phyloP scores from a whole-genome alignment of 2,113 vertebrate genomes.

The Indri indri region DNA sequence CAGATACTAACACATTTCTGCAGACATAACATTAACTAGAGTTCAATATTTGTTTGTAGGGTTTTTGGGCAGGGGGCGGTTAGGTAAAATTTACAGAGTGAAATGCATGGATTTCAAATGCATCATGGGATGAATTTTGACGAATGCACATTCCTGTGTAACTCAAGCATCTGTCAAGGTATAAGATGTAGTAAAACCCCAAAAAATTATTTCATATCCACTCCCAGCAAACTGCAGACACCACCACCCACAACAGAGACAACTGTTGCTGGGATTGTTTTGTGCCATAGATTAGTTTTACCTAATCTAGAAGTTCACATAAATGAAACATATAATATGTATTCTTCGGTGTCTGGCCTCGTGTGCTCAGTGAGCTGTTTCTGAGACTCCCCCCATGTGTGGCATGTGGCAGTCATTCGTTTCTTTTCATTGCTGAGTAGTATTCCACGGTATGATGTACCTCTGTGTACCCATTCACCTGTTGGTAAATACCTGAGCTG shows the following conservation, averaged over 20 bases:
- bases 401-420: background rate
- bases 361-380: background rate
- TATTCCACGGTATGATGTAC: accelerated
- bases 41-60: background rate
- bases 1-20: background rate
- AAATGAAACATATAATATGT: background rate
- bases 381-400: background rate
- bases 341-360: background rate
- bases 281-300: background rate
- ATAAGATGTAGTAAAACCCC: background rate
- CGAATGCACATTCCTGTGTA: background rate
- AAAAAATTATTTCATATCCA: background rate
- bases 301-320: background rate
- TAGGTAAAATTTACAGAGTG: background rate
- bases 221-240: background rate
- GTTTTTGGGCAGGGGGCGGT: background rate
- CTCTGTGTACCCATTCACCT: background rate
- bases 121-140: background rate
- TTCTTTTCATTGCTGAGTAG: background rate
- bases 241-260: background rate
- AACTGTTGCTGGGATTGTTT: background rate
- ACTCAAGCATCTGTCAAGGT: background rate
- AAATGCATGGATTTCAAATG: background rate
- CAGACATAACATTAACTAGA: background rate
- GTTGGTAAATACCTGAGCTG: no score